Percentiles rank a stretch among this genome's conserved stretches.
Evolutionary conservation across 2,888 invertebrate species (phyloP).

Genomic region (Harpalus rufipes): DNA sequence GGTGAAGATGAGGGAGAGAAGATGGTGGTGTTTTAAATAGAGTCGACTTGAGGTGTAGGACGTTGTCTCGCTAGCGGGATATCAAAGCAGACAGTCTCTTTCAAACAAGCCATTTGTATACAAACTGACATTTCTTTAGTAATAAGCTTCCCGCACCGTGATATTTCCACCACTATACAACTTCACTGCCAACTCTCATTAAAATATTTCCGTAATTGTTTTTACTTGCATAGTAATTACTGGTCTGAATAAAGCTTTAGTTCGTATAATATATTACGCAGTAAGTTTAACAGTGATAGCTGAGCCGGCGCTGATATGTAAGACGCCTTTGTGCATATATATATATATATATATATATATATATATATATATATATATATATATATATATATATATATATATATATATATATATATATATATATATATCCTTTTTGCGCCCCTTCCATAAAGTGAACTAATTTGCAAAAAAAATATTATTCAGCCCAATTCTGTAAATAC

Average conservation of each 20-base stretch:
- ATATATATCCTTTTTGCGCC: too few relatives aligned
- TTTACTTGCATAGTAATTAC: neutral
- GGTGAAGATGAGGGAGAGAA: neutral
- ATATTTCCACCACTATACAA: neutral
- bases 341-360: too few relatives aligned
- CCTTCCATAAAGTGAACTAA: too few relatives aligned
- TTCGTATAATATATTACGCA: too few relatives aligned
- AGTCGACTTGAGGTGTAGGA: neutral
- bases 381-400: too few relatives aligned
- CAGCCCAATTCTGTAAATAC: too few relatives aligned
- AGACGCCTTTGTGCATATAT: too few relatives aligned
- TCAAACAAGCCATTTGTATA: slow-evolving; percentile 47
- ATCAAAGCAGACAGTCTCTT: slow-evolving; percentile 41
- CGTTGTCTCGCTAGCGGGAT: slow-evolving; percentile 5
- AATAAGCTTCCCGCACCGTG: neutral
- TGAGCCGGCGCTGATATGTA: too few relatives aligned
- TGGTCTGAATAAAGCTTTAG: neutral
- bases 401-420: too few relatives aligned
- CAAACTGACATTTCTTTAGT: slow-evolving; percentile 48
- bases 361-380: too few relatives aligned
- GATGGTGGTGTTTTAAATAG: slow-evolving; percentile 17
- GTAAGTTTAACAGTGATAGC: too few relatives aligned
- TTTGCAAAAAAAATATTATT: too few relatives aligned
- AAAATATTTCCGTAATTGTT: slow-evolving; percentile 12
- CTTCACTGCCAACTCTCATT: neutral